Base-by-base conservation (phyloP, 2,113 vertebrate genomes). In the Amphilophus citrinellus region DNA sequence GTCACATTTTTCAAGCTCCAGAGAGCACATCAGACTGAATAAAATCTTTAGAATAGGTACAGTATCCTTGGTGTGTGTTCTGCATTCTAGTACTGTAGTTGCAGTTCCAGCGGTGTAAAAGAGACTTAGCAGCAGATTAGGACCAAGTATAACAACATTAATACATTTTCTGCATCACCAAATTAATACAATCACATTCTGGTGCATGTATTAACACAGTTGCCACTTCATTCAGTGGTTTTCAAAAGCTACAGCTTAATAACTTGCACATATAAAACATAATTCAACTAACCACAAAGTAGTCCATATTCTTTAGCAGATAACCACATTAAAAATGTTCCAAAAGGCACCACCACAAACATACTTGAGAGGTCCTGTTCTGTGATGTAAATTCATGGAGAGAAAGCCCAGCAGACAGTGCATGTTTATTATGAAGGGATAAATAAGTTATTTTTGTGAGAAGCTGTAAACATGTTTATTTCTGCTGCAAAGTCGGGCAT, bases 101-200 rank as follows among this genome's bases (percentile, higher is more conserved):
- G 35, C 61, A 39, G 61, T 0, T 22, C 0, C n/a, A 63, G 3
- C 62, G 5, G 20, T 42, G 6, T 42, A 65, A 42, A 65, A 61
- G 39, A 42, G 37, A 65, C 37, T 42, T 22, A 42, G 22, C 20
- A 65, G 22, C 22, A 42, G 62, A 37, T 65, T 65, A 65, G n/a
- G 37, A 42, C 37, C 20, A 65, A 3, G 8, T 65, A 24, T 42
- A n/a, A 24, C n/a, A 65, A 39, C 35, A 42, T 65, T 42, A 42
- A 11, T 65, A 15, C 8, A 65, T 65, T 65, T 65, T 65, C 20
- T 65, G 62, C n/a, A 65, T n/a, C 42, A 37, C 8, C 37, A 37
- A 9, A 37, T 37, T 8, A 37, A 3, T 37, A 37, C 37, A 37
- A 37, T 37, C 37, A 37, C 37, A 37, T 37, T 37, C 37, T 37